Evolutionary conservation across 2,113 vertebrate species (phyloP), one percentile per base, ranked within the genome.

Genomic region (Antennarius striatus): DNA sequence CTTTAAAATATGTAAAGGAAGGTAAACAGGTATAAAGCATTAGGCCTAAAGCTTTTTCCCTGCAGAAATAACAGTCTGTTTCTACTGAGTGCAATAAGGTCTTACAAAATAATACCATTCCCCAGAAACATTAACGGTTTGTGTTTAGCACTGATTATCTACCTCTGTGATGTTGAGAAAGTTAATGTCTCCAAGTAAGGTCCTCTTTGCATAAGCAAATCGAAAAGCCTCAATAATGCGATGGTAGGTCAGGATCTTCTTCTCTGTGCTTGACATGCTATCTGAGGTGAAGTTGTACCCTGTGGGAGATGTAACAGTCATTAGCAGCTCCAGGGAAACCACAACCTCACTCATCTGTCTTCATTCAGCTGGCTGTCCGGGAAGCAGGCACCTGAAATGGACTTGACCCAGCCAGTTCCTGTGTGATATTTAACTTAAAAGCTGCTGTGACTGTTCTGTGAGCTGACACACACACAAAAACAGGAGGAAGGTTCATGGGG

Each of bases 171-270:
- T 83, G 84, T 94, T 78, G 46, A 95, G 90, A 81, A 94, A 98
- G 0, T 56, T 76, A 0, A 86, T 94, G 86, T 99, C 97, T 72
- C 95, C 97, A 14, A 99, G 89, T 46, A 94, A 58, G 30, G 93
- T 96, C 85, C 98, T 94, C 88, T 97, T 98, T 64, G 96, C 96
- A 0, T 95, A 98, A 22, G 95, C 95, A 4, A 99, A 99, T 12
- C 95, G 95, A 82, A 96, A 98, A 3, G 96, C 94, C 81, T 99
- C 97, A 54, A 95, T 73, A 0, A 98, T 94, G 59, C 96, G 95
- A 72, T 99, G 97, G 87, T 95, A 98, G 0, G 96, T 98, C 17
- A 97, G 86, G 32, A 90, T 90, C 86, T 92, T 94, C 56, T 90
- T 79, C 68, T 95, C 90, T 0, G 50, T 4, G 0, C 79, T 94